These are phyloP conservation scores for Lycaena phlaeas DNA, from an alignment of 2,888 invertebrate species.

Conservation along the genomic window DNA sequence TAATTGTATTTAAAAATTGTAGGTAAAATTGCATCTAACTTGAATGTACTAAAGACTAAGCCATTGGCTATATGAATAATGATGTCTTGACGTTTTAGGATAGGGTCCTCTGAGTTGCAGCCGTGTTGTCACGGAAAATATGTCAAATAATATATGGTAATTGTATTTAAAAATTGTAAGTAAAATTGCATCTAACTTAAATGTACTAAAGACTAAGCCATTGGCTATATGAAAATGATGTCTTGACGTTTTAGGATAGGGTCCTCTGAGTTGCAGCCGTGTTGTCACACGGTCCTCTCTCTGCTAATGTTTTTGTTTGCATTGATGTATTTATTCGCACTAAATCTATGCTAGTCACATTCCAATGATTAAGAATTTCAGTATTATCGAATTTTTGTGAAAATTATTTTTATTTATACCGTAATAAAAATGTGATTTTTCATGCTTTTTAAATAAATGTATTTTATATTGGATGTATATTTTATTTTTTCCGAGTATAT, in stretches of 20 bases:
- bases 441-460: slow-evolving; percentile 10
- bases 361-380: slow-evolving; percentile 31
- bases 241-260: too few species aligned
- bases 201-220: not conserved
- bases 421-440: slow-evolving; percentile 12
- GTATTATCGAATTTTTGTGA: slow-evolving; percentile 19
- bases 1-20: too few species aligned
- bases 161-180: too few species aligned
- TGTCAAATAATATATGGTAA: too few species aligned
- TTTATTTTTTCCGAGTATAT: slow-evolving; percentile 7
- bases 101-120: not conserved
- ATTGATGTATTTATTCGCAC: not conserved
- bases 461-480: not conserved
- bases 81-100: not conserved
- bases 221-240: not conserved
- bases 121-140: not conserved
- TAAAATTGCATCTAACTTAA: not conserved
- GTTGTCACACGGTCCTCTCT: not conserved
- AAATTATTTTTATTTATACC: not conserved
- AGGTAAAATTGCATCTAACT: not conserved
- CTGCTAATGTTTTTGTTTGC: not conserved
- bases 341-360: slow-evolving; percentile 41
- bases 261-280: not conserved
- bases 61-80: too few species aligned
- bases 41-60: too few species aligned